These are phyloP conservation scores for Syrmaticus mikado DNA, from an alignment of 2,113 vertebrate species.

Conservation along the genomic window DNA sequence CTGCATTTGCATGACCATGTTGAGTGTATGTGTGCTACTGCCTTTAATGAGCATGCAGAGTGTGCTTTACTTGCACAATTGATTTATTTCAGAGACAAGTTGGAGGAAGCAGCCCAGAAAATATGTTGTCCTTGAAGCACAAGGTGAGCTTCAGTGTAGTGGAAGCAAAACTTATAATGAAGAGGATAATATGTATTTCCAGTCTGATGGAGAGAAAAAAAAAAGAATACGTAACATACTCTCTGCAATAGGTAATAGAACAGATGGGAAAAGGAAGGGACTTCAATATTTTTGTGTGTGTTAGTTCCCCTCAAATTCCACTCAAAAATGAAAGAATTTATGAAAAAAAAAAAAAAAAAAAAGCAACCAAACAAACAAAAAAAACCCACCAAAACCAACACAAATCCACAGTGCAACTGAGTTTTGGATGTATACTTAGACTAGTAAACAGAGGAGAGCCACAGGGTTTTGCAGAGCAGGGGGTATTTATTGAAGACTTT, in stretches of 20 bases:
- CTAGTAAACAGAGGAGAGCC: not conserved
- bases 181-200: not conserved
- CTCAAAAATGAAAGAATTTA: not conserved
- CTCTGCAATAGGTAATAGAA: not conserved
- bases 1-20: not conserved
- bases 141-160: not conserved
- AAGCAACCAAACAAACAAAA: too few relatives aligned
- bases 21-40: not conserved
- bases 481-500: not conserved
- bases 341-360: too few relatives aligned
- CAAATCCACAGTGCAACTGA: accelerated
- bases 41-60: not conserved
- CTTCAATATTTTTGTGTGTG: not conserved
- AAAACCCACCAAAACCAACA: too few relatives aligned
- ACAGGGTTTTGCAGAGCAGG: not conserved
- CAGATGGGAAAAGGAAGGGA: not conserved
- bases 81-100: not conserved
- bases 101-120: constrained; percentile 17
- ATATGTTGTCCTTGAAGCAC: not conserved
- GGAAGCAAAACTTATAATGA: not conserved
- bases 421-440: accelerated
- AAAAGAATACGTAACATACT: not conserved
- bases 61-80: not conserved
- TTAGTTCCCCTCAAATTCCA: not conserved
- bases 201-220: not conserved